Percentiles rank a stretch among this genome's conserved stretches.
Conservation (phyloP, 2,797 vertebrate genomes). For the Cephalopachus bancanus region DNA sequence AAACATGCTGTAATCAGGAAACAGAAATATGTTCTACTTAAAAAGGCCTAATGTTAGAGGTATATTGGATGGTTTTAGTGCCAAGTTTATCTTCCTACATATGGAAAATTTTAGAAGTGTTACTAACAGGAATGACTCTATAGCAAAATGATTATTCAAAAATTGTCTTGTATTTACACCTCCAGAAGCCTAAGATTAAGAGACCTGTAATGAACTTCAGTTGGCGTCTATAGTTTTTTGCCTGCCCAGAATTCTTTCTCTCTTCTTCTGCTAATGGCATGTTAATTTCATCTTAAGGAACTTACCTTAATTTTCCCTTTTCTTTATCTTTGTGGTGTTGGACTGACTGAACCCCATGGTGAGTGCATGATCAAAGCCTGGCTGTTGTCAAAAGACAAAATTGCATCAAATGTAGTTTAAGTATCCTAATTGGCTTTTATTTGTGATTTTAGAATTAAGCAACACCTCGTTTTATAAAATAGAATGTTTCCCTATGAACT, state of each 20-base stretch:
- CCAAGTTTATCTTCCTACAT: conserved; percentile 53
- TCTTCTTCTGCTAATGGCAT: not conserved
- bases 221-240: not conserved
- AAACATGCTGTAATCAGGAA: conserved; percentile 67
- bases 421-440: not conserved
- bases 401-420: not conserved
- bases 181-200: not conserved
- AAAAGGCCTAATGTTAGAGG: conserved; percentile 61
- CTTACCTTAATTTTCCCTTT: not conserved
- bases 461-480: not conserved
- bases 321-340: not conserved
- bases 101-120: conserved; percentile 42
- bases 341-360: not conserved
- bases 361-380: not conserved
- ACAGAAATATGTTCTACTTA: conserved; percentile 71
- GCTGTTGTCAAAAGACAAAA: not conserved
- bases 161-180: not conserved
- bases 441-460: not conserved
- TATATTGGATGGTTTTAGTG: not conserved
- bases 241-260: not conserved
- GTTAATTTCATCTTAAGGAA: not conserved
- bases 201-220: not conserved
- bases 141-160: conserved; percentile 23
- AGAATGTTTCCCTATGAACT: not conserved
- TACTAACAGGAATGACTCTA: conserved; percentile 11